phyloP scores from a whole-genome alignment of 2,113 vertebrate genomes.

The Hymenochirus boettgeri region DNA sequence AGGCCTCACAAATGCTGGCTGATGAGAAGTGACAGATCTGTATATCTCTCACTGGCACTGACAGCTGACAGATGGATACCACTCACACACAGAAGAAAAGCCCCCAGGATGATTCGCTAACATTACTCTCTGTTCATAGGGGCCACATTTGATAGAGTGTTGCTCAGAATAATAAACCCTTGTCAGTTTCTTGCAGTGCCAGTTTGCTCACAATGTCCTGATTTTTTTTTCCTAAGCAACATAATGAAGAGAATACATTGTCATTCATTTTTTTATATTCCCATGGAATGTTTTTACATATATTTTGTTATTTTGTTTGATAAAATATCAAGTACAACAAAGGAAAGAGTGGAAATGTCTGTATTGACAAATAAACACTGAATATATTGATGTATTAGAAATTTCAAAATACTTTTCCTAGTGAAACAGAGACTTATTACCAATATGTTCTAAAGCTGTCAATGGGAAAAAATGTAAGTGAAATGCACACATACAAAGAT shows the following conservation, averaged over 20 bases:
- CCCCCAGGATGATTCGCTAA: constrained; percentile 86
- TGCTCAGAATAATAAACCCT: constrained; percentile 91
- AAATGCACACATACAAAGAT: too few relatives aligned
- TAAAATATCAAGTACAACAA: too few relatives aligned
- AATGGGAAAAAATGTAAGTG: too few relatives aligned
- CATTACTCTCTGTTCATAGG: constrained; percentile 85
- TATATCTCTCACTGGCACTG: constrained; percentile 90
- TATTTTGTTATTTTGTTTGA: too few relatives aligned
- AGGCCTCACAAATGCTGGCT: constrained; percentile 82
- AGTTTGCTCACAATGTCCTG: constrained; percentile 64
- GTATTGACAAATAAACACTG: too few relatives aligned
- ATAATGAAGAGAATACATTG: constrained; percentile 23
- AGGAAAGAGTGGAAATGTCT: too few relatives aligned
- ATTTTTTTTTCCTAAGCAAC: constrained; percentile 55
- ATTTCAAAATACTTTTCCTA: too few relatives aligned
- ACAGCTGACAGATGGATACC: constrained; percentile 99
- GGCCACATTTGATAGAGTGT: constrained; percentile 89
- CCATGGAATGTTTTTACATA: too few relatives aligned
- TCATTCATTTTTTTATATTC: constrained; percentile 37
- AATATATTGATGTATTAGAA: too few relatives aligned
- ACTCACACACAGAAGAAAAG: constrained; percentile 89
- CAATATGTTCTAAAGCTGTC: too few relatives aligned
- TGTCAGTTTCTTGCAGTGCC: constrained; percentile 68
- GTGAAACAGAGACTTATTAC: too few relatives aligned
- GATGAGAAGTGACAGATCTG: constrained; percentile 93